Evolutionary conservation across 1,140 invertebrate species (phyloP), one percentile per base, ranked within the genome.

Genomic region (Diabrotica undecimpunctata): DNA sequence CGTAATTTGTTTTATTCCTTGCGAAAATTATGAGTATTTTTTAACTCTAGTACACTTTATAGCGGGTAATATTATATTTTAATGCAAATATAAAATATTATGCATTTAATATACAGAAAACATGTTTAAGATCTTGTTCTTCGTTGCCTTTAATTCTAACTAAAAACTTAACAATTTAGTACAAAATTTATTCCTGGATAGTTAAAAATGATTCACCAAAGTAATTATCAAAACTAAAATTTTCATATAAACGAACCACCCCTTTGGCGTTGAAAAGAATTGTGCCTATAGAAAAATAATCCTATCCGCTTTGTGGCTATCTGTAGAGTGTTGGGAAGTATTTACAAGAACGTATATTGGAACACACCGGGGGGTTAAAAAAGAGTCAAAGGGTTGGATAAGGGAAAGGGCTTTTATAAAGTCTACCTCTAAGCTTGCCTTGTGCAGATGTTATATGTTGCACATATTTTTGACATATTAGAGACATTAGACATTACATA

Each of bases 251-350:
- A 75, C 73, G 69, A 73, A 75, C 69, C 73, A 72, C 73, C 73
- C 72, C 66, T 70, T 69, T 46, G 8, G 41, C n/a, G n/a, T 46
- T 68, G 54, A 68, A 66, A 67, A 70, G 66, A 67, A 69, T 61
- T 70, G 54, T 69, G 64, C 66, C 66, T 69, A 71, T 64, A 37
- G 13, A 64, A 64, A 75, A 76, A 73, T 76, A 76, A 76, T 75
- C 72, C 72, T 71, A 76, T 76, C 72, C 66, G 72, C 67, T 71
- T 76, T 76, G 75, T 66, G 75, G 75, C 71, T 64, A 66, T 25
- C 25, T 71, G 73, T 75, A 66, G 75, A 75, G 75, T 75, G 74
- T 74, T 70, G 63, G 69, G 71, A 62, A 70, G 71, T 74, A 75
- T 77, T 71, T 70, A 62, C 58, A 41, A 51, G 58, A 50, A 46